Evolutionary conservation across 2,797 vertebrate species (phyloP), one percentile per base, ranked within the genome.

Genomic region (Ptychobarbus kaznakovi): DNA sequence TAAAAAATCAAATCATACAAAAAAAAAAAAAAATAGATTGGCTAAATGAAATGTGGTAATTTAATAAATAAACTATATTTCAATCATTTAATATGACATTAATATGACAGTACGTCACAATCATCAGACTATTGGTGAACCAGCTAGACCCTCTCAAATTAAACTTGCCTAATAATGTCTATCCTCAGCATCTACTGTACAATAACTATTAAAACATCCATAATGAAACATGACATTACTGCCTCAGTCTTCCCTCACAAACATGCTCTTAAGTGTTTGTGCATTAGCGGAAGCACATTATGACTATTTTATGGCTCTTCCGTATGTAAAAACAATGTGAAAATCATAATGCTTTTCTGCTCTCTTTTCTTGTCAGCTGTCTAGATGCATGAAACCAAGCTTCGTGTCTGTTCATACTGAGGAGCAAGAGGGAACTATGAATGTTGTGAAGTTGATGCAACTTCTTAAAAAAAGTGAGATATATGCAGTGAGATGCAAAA

Each of bases 211-310:
- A 68, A 40, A 84, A 53, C 72, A 35, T 66, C 44, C 44, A 66
- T 56, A 66, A 69, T 2, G 28, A 40, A 81, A 53, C 44, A 51
- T 22, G 68, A 80, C 58, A 46, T 61, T 44, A 80, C 49, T 61
- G 46, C 66, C 80, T 76, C 49, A 56, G 40, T 42, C 68, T 53
- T 77, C 61, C 49, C 58, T 80, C 42, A 72, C 13, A 65, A 65
- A 73, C 63, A n/a, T 83, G 81, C 38, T 80, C 69, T 84, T 78
- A 44, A 65, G 77, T 69, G 75, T 70, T 72, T 49, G 53, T 79
- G 88, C 81, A 85, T 88, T 78, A 87, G 88, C 40, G 15, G 70
- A 86, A 87, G 69, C 22, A 12, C 77, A 81, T 89, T 81, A 87
- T 65, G 46, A 46, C 53, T 72, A 40, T 81, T 85, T 86, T 86